Conservation (phyloP, 2,797 vertebrate genomes). For the Ataeniobius toweri region DNA sequence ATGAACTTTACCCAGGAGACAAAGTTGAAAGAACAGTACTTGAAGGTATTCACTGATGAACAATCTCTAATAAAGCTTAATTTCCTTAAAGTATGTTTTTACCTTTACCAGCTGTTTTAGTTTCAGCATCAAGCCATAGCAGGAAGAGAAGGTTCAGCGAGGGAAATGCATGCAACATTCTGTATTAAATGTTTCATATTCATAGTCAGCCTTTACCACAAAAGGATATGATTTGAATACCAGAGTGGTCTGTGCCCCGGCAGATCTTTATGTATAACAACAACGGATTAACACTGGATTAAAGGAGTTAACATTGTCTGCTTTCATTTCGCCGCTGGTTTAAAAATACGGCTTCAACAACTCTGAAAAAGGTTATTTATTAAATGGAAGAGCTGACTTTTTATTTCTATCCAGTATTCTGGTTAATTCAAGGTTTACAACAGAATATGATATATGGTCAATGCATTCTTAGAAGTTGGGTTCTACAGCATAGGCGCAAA, state of each 20-base stretch:
- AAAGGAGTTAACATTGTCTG: not conserved
- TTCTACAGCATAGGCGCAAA: not conserved
- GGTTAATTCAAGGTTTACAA: not conserved
- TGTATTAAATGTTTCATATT: not conserved
- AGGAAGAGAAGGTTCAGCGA: not conserved
- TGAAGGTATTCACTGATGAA: not conserved
- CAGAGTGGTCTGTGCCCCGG: not conserved
- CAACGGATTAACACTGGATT: constrained; percentile 1
- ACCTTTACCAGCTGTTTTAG: not conserved
- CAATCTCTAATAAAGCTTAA: not conserved
- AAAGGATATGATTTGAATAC: not conserved
- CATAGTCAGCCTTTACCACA: not conserved
- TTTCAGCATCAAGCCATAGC: not conserved
- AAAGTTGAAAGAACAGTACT: not conserved
- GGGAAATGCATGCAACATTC: not conserved
- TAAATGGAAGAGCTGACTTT: not conserved
- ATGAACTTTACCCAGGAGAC: too few relatives aligned
- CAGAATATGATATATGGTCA: not conserved
- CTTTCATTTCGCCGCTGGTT: not conserved
- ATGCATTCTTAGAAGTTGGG: not conserved
- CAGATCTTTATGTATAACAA: not conserved
- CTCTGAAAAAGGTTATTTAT: not conserved
- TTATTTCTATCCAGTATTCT: not conserved
- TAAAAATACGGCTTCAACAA: not conserved
- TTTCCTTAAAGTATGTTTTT: not conserved